These are phyloP conservation scores for Chaitophorus viminalis DNA, from an alignment of 2,888 invertebrate species.

Conservation along the genomic window DNA sequence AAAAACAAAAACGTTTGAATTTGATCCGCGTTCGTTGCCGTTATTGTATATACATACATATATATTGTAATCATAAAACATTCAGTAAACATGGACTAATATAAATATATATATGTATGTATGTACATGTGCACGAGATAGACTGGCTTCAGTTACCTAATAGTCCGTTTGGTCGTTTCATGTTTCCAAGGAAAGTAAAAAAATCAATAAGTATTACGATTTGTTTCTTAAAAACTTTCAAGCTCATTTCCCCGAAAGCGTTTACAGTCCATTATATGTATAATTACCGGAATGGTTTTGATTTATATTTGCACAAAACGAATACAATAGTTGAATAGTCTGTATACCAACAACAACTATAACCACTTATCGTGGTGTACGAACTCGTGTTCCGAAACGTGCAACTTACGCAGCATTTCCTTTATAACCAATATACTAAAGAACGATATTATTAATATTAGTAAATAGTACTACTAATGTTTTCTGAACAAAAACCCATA, in stretches of 20 bases:
- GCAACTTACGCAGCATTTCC: neutral
- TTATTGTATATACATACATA: neutral
- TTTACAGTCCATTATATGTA: conserved; percentile 2
- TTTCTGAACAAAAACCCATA: neutral
- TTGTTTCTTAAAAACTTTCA: conserved; percentile 30
- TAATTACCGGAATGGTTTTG: neutral
- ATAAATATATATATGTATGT: neutral
- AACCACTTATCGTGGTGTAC: neutral
- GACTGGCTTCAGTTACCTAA: conserved; percentile 39
- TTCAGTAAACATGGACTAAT: neutral
- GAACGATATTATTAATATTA: neutral
- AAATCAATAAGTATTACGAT: conserved; percentile 52
- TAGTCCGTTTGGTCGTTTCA: conserved; percentile 40
- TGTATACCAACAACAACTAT: neutral
- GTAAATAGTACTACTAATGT: neutral
- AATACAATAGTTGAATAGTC: neutral
- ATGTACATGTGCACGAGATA: neutral
- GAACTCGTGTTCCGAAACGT: neutral
- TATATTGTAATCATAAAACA: conserved; percentile 4
- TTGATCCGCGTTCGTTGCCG: neutral
- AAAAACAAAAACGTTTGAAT: conserved; percentile 23
- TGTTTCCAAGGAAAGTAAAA: conserved; percentile 39
- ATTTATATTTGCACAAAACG: neutral
- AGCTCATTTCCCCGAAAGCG: conserved; percentile 7
- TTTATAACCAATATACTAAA: neutral